Evolutionary conservation across 2,113 vertebrate species (phyloP).

Genomic region (Chroicocephalus ridibundus): DNA sequence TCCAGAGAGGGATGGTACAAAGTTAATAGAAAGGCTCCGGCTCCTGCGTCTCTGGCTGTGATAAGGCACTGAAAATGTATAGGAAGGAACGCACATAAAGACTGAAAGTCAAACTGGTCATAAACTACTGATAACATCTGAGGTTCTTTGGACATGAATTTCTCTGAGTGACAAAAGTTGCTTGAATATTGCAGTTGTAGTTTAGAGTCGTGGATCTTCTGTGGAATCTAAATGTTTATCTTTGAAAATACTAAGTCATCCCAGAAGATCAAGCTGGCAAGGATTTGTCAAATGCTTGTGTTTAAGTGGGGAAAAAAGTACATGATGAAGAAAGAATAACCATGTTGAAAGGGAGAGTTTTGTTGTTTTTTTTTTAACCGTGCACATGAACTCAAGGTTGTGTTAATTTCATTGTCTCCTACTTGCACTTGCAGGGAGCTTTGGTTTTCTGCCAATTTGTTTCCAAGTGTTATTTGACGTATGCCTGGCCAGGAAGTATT

Average conservation of each 20-base stretch:
- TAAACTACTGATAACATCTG: neutral
- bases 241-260: constrained; percentile 12
- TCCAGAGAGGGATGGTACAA: neutral
- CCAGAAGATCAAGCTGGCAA: neutral
- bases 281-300: neutral
- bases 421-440: constrained; percentile 3
- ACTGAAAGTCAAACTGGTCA: neutral
- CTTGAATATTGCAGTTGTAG: neutral
- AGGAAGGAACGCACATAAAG: neutral
- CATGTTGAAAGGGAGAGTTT: neutral
- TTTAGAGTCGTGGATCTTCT: neutral
- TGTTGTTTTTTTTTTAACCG: accelerated
- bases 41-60: neutral
- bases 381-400: neutral
- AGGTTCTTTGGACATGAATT: constrained; percentile 1
- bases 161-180: neutral
- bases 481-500: constrained; percentile 54
- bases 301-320: neutral
- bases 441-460: constrained; percentile 49
- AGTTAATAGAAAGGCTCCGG: neutral
- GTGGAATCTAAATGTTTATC: neutral
- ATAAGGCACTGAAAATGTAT: neutral
- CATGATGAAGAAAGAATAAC: neutral
- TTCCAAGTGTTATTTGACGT: constrained; percentile 56
- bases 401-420: constrained; percentile 24